Conservation (phyloP, 2,888 invertebrate species). For the Flexamia atlantica region DNA sequence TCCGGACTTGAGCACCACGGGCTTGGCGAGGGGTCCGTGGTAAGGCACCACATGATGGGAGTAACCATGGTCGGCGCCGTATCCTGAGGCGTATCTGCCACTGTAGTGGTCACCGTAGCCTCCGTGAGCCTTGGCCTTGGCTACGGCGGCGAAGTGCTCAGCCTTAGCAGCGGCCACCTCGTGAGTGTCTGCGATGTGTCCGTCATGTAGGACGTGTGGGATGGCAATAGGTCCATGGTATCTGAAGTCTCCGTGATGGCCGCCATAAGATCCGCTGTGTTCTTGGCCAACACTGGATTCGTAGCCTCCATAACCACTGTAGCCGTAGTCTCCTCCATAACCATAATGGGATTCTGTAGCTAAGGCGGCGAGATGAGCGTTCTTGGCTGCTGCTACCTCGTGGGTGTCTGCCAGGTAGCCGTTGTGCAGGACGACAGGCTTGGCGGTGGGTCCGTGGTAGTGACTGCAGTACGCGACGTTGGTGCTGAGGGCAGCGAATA, state of each 20-base stretch:
- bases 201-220: constrained; percentile 40
- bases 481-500: constrained; percentile 7
- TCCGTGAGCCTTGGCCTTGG: constrained; percentile 52
- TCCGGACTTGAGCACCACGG: constrained; percentile 47
- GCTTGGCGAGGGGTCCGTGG: constrained; percentile 52
- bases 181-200: constrained; percentile 48
- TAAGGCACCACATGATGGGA: constrained; percentile 45
- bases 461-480: constrained; percentile 26
- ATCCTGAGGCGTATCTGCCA: constrained; percentile 36
- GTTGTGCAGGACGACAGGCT: constrained; percentile 42
- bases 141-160: constrained; percentile 43
- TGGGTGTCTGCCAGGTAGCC: constrained; percentile 51
- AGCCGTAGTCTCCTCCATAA: constrained; percentile 27
- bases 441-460: constrained; percentile 52
- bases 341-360: background rate
- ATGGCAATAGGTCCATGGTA: constrained; percentile 35
- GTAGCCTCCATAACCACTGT: background rate
- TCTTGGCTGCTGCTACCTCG: constrained; percentile 51
- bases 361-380: constrained; percentile 36
- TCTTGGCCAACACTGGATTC: constrained; percentile 6
- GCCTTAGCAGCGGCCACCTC: constrained; percentile 49
- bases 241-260: constrained; percentile 23
- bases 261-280: constrained; percentile 3
- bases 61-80: constrained; percentile 34
- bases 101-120: constrained; percentile 15